Percentiles rank a stretch among this genome's conserved stretches.
Conservation (phyloP, 1,140 invertebrate genomes). For the Dreissena rostriformis region DNA sequence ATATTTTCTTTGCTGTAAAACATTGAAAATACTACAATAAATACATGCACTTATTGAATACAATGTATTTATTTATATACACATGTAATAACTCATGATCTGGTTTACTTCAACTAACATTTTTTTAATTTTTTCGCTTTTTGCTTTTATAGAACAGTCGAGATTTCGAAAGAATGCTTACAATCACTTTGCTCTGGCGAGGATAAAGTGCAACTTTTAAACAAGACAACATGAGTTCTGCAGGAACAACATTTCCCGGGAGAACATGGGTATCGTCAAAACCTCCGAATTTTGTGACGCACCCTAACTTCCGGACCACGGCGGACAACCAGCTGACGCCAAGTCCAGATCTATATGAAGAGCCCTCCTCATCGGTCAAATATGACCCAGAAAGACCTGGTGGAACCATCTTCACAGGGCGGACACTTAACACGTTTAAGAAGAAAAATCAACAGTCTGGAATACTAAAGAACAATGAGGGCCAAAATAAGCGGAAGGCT, state of each 20-base stretch:
- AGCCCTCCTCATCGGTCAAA: background rate
- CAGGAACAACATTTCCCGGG: slow-evolving; percentile 43
- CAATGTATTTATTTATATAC: too few species aligned
- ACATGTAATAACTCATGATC: too few species aligned
- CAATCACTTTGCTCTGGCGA: too few species aligned
- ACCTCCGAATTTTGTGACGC: slow-evolving; percentile 25
- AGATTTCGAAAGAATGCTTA: too few species aligned
- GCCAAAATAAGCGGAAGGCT: slow-evolving; percentile 2
- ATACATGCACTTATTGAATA: too few species aligned
- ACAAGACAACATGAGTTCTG: slow-evolving; percentile 26
- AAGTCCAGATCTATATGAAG: slow-evolving; percentile 26
- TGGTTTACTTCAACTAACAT: too few species aligned
- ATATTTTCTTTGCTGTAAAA: too few species aligned
- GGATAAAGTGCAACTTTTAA: background rate
- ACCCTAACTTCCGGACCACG: slow-evolving; percentile 3
- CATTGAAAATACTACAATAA: too few species aligned
- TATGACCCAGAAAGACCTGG: slow-evolving; percentile 41
- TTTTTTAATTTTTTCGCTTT: too few species aligned
- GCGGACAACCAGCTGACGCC: background rate
- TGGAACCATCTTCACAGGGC: slow-evolving; percentile 34
- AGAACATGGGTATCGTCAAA: slow-evolving; percentile 45
- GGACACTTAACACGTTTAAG: slow-evolving; percentile 42
- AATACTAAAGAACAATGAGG: slow-evolving; percentile 31
- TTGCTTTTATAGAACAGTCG: too few species aligned
- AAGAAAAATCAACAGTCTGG: slow-evolving; percentile 29